Percentiles rank a stretch among this genome's conserved stretches.
These are phyloP conservation scores for Calliopsis andreniformis DNA, from an alignment of 1,140 invertebrate genomes.

Conservation along the genomic window DNA sequence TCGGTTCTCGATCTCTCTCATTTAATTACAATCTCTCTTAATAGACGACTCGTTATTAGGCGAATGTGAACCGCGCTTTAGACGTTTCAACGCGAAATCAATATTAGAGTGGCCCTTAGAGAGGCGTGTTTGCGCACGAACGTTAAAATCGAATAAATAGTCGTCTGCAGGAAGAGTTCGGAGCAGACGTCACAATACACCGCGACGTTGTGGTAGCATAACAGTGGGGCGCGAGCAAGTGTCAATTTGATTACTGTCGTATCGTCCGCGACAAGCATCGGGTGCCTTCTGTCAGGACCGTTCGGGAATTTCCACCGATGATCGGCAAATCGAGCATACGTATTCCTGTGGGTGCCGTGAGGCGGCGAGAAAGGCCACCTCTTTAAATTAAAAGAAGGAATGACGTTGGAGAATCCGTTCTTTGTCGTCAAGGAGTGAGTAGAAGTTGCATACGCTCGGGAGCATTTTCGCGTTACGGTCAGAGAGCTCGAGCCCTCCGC, in stretches of 20 bases:
- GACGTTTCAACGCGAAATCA: conserved; percentile 64
- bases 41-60: too few species aligned
- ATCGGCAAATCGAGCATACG: conserved; percentile 68
- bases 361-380: conserved; percentile 77
- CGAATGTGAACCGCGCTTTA: conserved; percentile 37
- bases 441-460: not conserved
- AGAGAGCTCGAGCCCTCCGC: not conserved
- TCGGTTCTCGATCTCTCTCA: not conserved
- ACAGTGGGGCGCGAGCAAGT: conserved; percentile 48
- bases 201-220: conserved; percentile 38
- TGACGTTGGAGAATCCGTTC: conserved; percentile 97
- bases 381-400: conserved; percentile 82
- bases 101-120: conserved; percentile 70
- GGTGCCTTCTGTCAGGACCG: conserved; percentile 23
- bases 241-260: conserved; percentile 52
- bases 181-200: conserved; percentile 65
- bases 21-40: not conserved
- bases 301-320: conserved; percentile 73
- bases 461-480: not conserved
- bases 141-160: conserved; percentile 75
- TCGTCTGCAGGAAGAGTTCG: conserved; percentile 61
- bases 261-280: conserved; percentile 25
- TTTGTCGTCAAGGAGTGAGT: conserved; percentile 98
- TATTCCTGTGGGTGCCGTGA: conserved; percentile 74
- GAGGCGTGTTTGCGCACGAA: conserved; percentile 69